Evolutionary conservation across 2,888 invertebrate genomes (phyloP), one percentile per base, ranked within the genome.

Genomic region (Tachina fera): DNA sequence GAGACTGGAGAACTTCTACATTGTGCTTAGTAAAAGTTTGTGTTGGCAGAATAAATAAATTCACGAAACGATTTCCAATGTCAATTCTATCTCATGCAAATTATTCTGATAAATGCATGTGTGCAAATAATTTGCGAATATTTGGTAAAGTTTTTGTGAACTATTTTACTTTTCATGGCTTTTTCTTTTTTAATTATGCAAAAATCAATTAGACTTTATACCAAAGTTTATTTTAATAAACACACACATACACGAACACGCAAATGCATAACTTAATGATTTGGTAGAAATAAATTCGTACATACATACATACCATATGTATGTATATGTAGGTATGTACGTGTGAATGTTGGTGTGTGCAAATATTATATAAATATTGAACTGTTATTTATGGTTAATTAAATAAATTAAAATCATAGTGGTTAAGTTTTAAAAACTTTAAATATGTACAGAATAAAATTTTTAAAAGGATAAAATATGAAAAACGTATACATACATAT

Each of bases 161-260:
- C 3, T 14, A 22, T 63, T 63, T 31, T 31, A 31, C 63, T 39
- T 19, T 45, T 60, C 9, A 61, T 43, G 14, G 22, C 43, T 60
- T 49, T 60, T 76, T 77, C 39, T 51, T 49, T 60, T 76, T 77
- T 60, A 84, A 75, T 75, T 76, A 76, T 80, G 58, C 53, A 68
- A 80, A 67, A 77, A 72, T 72, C 80, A 67, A 77, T 80, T 77
- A 63, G 47, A 71, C 22, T 60, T 56, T 56, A 39, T 61, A 65
- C 43, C 53, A 72, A 75, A 65, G 71, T 53, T 65, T 68, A n/a
- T 39, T 58, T 31, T n/a, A 60, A 60, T 41, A 49, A 16, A 60
- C 41, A 10, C 39, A 56, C 13, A 31, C 31, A 63, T 3, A 63
- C 6, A 39, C 47, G 22, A 4, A 63, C 10, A 43, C 5, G 11